Conservation (phyloP, 2,113 vertebrate species). For the Mesitornis unicolor region DNA sequence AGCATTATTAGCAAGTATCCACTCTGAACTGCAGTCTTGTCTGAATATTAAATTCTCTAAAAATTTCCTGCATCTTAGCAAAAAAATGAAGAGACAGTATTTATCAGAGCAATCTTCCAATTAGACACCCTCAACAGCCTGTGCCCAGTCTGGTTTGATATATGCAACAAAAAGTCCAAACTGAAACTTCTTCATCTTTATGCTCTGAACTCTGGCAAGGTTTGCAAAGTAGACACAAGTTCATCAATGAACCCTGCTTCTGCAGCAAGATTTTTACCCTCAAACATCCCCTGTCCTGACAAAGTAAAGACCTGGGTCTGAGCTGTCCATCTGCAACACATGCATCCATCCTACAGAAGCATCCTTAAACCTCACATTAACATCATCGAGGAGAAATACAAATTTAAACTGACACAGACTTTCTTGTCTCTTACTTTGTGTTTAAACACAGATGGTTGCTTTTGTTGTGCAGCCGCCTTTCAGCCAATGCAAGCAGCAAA, state of each 20-base stretch:
- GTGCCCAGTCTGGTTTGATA: not conserved
- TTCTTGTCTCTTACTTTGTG: conserved; percentile 41
- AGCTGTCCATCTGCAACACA: not conserved
- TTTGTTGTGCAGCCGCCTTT: conserved; percentile 7
- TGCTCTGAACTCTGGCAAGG: not conserved
- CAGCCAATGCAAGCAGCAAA: conserved; percentile 22
- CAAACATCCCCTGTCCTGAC: not conserved
- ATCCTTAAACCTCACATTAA: not conserved
- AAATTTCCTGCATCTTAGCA: not conserved
- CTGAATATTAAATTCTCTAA: not conserved
- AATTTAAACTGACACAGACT: conserved; percentile 40
- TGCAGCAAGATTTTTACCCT: not conserved
- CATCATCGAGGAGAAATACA: not conserved
- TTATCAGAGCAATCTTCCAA: not conserved
- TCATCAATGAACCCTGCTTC: not conserved
- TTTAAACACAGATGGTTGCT: conserved; percentile 58
- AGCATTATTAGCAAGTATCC: not conserved
- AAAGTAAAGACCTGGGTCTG: not conserved
- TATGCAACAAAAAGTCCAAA: not conserved
- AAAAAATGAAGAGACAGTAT: not conserved
- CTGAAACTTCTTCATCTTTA: not conserved
- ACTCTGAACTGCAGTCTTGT: not conserved
- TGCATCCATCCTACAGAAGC: not conserved
- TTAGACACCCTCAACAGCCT: not conserved
- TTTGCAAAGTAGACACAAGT: not conserved